phyloP scores from a whole-genome alignment of 2,113 vertebrate species.

The Nothocercus nigrocapillus region DNA sequence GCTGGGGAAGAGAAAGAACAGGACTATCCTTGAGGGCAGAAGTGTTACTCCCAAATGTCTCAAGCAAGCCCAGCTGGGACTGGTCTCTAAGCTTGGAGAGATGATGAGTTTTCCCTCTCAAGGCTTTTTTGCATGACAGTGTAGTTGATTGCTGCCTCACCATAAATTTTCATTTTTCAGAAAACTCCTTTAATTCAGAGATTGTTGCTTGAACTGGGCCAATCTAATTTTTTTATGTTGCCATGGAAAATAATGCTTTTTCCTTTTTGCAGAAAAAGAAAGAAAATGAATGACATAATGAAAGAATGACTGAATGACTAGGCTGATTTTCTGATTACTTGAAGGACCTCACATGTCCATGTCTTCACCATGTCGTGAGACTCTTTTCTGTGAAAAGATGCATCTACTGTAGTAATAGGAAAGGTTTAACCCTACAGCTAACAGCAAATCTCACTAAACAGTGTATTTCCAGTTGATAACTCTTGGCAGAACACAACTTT shows the following conservation, averaged over 20 bases:
- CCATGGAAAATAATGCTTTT: neutral
- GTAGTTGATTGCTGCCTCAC: neutral
- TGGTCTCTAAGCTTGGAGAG: neutral
- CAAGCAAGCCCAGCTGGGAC: neutral
- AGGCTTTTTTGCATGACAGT: neutral
- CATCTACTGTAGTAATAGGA: neutral
- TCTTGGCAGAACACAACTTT: neutral
- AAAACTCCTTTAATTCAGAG: constrained; percentile 14
- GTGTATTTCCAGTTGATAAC: constrained; percentile 45
- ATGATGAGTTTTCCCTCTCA: neutral
- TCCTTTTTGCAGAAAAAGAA: neutral
- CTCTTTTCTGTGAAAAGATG: constrained; percentile 5
- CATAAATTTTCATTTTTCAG: neutral
- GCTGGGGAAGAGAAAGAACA: neutral
- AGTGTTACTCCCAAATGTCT: neutral
- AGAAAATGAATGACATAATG: constrained; percentile 18
- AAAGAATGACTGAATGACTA: neutral
- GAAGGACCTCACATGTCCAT: neutral
- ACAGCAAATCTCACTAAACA: neutral
- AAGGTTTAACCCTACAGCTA: neutral
- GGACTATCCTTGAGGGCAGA: neutral
- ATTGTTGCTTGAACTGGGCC: neutral
- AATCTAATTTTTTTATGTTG: neutral
- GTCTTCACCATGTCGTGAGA: neutral
- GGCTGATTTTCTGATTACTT: constrained; percentile 13